Evolutionary conservation across 1,140 invertebrate genomes (phyloP).

Genomic region (Battus philenor): DNA sequence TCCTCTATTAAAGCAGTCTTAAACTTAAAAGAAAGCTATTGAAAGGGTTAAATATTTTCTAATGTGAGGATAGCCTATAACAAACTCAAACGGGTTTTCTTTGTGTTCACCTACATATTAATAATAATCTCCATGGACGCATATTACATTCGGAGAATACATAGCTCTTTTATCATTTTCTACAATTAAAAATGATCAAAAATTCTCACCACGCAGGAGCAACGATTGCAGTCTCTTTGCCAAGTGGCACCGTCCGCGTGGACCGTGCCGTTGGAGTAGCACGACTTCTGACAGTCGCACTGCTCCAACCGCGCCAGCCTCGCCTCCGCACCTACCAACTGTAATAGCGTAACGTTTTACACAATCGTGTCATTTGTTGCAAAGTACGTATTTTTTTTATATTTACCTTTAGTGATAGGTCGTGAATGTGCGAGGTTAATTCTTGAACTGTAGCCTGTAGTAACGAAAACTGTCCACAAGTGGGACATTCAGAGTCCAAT

Average conservation of each 20-base stretch:
- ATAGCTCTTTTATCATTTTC: too few relatives aligned
- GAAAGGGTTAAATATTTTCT: too few relatives aligned
- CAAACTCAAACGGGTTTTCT: too few relatives aligned
- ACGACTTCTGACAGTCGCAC: slow-evolving; percentile 93
- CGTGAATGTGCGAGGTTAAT: slow-evolving; percentile 80
- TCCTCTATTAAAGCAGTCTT: too few relatives aligned
- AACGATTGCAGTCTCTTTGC: slow-evolving; percentile 87
- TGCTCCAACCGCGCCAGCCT: slow-evolving; percentile 86
- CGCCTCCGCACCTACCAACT: slow-evolving; percentile 87
- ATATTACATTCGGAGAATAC: too few relatives aligned
- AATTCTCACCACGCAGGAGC: slow-evolving; percentile 84
- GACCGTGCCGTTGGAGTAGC: slow-evolving; percentile 86
- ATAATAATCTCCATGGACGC: too few relatives aligned
- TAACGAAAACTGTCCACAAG: slow-evolving; percentile 90
- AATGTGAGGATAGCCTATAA: too few relatives aligned
- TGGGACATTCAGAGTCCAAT: slow-evolving; percentile 90
- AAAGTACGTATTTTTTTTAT: too few relatives aligned
- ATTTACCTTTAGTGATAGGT: slow-evolving; percentile 82
- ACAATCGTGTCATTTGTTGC: not conserved
- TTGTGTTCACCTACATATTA: too few relatives aligned
- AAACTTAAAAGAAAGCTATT: too few relatives aligned
- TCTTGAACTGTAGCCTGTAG: slow-evolving; percentile 85
- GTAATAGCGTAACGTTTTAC: slow-evolving; percentile 24
- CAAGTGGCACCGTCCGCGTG: slow-evolving; percentile 88
- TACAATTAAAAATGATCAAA: too few relatives aligned